Evolutionary conservation across 2,888 invertebrate genomes (phyloP).

Genomic region (Microctonus aethiopoides): DNA sequence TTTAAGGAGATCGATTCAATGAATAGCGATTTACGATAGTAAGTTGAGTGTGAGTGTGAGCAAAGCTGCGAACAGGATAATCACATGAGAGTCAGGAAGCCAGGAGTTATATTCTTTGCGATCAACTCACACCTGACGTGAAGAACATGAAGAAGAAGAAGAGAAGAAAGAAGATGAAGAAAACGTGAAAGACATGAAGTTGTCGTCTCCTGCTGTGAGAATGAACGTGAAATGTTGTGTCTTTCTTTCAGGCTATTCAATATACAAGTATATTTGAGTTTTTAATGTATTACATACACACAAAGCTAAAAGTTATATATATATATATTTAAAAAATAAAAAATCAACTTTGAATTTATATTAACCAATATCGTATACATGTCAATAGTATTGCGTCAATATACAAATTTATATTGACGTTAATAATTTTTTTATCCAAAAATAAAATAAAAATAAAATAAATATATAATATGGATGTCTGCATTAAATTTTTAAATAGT

Average conservation of each 20-base stretch:
- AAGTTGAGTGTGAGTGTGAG: conserved; percentile 7
- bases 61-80: conserved; percentile 19
- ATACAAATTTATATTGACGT: conserved; percentile 23
- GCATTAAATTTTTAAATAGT: background rate
- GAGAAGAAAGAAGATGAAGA: conserved; percentile 10
- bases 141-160: conserved; percentile 11
- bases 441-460: conserved; percentile 36
- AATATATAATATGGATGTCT: conserved; percentile 2
- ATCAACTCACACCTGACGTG: conserved; percentile 45
- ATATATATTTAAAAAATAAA: background rate
- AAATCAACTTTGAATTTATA: background rate
- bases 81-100: conserved; percentile 19
- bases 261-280: background rate
- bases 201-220: too few relatives aligned
- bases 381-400: conserved; percentile 9
- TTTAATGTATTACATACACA: background rate
- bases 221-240: conserved; percentile 31
- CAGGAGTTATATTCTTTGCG: conserved; percentile 8
- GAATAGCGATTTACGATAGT: background rate
- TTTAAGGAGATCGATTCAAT: conserved; percentile 1
- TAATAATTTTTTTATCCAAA: conserved; percentile 14
- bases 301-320: too few relatives aligned
- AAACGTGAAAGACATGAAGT: conserved; percentile 49
- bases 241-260: conserved; percentile 5
- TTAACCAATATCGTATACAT: background rate